phyloP scores from a whole-genome alignment of 2,888 invertebrate species.

The Drosophila limbata region DNA sequence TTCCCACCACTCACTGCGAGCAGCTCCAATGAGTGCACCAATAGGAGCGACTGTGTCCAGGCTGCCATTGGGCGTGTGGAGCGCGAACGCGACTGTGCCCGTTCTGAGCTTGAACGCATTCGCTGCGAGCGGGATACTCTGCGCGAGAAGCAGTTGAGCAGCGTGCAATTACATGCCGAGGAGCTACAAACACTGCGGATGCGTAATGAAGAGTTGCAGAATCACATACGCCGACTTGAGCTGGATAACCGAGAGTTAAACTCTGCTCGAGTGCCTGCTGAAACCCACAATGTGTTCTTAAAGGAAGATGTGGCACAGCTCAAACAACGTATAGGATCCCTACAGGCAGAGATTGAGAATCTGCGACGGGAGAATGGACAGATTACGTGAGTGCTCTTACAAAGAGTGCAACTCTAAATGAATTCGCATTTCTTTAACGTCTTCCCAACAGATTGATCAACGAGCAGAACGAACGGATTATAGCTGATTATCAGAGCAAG shows the following conservation, averaged over 20 bases:
- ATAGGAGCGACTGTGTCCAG: slow-evolving; percentile 82
- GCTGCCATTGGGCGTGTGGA: slow-evolving; percentile 83
- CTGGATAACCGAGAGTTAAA: slow-evolving; percentile 87
- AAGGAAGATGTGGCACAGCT: slow-evolving; percentile 87
- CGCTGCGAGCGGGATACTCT: slow-evolving; percentile 88
- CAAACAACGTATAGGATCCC: slow-evolving; percentile 86
- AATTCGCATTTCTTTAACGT: not conserved
- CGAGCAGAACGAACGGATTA: slow-evolving; percentile 91
- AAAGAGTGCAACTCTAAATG: not conserved
- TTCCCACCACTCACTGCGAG: slow-evolving; percentile 34
- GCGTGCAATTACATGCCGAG: slow-evolving; percentile 85
- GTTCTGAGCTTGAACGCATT: slow-evolving; percentile 86
- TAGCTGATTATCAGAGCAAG: slow-evolving; percentile 90
- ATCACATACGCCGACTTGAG: slow-evolving; percentile 86
- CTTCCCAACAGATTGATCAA: slow-evolving; percentile 88
- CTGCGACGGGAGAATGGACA: slow-evolving; percentile 87
- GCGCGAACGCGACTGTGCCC: slow-evolving; percentile 86
- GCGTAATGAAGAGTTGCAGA: slow-evolving; percentile 86
- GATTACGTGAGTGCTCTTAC: slow-evolving; percentile 86
- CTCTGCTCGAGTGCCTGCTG: slow-evolving; percentile 86
- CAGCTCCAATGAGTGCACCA: slow-evolving; percentile 35
- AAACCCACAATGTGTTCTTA: slow-evolving; percentile 86
- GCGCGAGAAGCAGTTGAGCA: slow-evolving; percentile 87
- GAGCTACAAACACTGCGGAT: slow-evolving; percentile 86
- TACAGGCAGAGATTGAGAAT: slow-evolving; percentile 87